Evolutionary conservation across 2,797 vertebrate species (phyloP), one percentile per base, ranked within the genome.

Genomic region (Cirrhinus mrigala): DNA sequence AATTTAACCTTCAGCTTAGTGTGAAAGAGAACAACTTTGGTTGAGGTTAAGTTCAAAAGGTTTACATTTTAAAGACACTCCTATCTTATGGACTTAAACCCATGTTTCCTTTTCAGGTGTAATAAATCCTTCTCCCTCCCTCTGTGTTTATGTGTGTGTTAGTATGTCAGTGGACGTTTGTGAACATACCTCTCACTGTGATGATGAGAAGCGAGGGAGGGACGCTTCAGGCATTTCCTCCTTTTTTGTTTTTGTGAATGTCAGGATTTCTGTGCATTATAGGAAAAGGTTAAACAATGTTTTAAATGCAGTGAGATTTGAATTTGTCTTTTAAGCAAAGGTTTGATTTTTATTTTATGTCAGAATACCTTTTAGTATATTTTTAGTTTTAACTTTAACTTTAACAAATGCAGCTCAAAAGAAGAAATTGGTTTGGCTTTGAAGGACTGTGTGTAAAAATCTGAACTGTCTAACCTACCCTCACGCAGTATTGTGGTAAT

Each of bases 191-290:
- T 85, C 83, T 79, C 37, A 73, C 83, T 88, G 87, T 73, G 83
- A 79, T 78, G 87, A 85, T 81, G 83, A 87, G 86, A 82, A 71
- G 64, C 71, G 14, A 77, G 24, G 73, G 46, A 77, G 74, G 54
- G 60, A 76, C 6, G 80, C 84, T 83, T 15, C 27, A 79, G 81
- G 84, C 87, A 54, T 54, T 88, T 79, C 84, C 81, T 73, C 46
- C 22, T 74, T 27, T 69, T 50, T 15, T 71, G 20, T 27, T 20
- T 85, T 10, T 73, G 16, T 62, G 44, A 62, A 68, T 44, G 52
- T 76, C 52, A 68, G 50, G 6, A 64, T 68, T 48, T 46, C 20
- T 66, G 58, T 54, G 6, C 40, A 78, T 64, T 29, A 37, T 37
- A 68, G 37, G 33, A 44, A 27, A 52, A 52, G 20, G 24, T n/a